These are phyloP conservation scores for Butorides virescens DNA, from an alignment of 2,113 vertebrate genomes.

Conservation along the genomic window DNA sequence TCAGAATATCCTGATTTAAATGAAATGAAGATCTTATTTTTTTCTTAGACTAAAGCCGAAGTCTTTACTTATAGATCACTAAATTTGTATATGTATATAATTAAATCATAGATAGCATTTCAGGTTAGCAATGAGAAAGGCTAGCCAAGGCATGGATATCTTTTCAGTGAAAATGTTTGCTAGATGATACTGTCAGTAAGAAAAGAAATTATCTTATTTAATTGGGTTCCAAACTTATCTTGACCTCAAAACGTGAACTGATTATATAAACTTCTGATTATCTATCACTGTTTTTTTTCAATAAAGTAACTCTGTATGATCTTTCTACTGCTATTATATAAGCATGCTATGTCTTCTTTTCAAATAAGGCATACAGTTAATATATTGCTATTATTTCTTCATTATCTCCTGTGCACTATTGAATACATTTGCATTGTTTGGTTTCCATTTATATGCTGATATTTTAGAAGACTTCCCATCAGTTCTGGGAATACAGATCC, in stretches of 20 bases:
- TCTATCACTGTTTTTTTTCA: background rate
- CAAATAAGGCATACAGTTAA: background rate
- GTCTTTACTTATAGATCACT: background rate
- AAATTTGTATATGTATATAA: background rate
- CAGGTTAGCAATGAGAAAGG: background rate
- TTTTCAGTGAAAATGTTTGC: background rate
- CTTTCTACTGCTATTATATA: background rate
- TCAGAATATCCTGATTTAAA: background rate
- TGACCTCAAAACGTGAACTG: background rate
- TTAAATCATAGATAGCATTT: background rate
- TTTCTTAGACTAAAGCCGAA: background rate
- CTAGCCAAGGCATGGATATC: background rate
- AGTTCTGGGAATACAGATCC: background rate
- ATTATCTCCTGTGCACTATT: background rate
- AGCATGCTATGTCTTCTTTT: background rate
- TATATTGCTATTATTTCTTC: background rate
- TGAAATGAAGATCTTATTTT: background rate
- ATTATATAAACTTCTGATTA: background rate
- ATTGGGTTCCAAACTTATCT: constrained; percentile 15
- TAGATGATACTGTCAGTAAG: background rate
- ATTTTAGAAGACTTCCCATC: background rate
- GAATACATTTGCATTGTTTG: background rate
- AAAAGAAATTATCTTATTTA: background rate
- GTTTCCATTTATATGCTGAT: background rate
- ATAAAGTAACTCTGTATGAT: background rate